Conservation (phyloP, 2,113 vertebrate species). For the Sinocyclocheilus anophthalmus region DNA sequence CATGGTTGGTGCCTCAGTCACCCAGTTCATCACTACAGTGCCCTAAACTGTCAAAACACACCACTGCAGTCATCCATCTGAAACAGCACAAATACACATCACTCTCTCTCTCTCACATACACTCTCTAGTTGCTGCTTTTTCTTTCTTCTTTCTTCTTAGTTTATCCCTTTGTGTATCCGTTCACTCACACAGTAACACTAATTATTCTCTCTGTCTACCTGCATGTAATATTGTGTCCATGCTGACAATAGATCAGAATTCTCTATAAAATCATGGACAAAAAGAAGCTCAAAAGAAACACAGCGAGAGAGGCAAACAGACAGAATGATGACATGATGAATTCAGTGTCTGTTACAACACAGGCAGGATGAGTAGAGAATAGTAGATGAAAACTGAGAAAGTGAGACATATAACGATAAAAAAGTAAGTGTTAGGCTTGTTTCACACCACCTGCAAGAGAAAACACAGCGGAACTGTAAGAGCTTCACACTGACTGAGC, state of each 20-base stretch:
- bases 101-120: not conserved
- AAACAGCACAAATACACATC: not conserved
- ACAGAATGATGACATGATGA: not conserved
- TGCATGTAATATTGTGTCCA: not conserved
- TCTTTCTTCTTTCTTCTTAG: not conserved
- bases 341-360: not conserved
- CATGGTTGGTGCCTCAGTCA: too few species aligned
- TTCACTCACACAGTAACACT: not conserved
- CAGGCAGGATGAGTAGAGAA: not conserved
- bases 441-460: not conserved
- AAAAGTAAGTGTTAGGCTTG: not conserved
- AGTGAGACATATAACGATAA: not conserved
- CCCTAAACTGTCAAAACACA: not conserved
- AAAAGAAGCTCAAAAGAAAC: not conserved
- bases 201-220: not conserved
- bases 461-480: not conserved
- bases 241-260: not conserved
- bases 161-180: not conserved
- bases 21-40: not conserved
- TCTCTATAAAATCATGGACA: not conserved
- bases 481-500: constrained; percentile 3
- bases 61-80: not conserved
- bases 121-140: not conserved
- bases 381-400: not conserved
- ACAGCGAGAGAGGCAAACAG: not conserved